These are phyloP conservation scores for Neoitamus cyanurus DNA, from an alignment of 2,888 invertebrate species.

Conservation along the genomic window DNA sequence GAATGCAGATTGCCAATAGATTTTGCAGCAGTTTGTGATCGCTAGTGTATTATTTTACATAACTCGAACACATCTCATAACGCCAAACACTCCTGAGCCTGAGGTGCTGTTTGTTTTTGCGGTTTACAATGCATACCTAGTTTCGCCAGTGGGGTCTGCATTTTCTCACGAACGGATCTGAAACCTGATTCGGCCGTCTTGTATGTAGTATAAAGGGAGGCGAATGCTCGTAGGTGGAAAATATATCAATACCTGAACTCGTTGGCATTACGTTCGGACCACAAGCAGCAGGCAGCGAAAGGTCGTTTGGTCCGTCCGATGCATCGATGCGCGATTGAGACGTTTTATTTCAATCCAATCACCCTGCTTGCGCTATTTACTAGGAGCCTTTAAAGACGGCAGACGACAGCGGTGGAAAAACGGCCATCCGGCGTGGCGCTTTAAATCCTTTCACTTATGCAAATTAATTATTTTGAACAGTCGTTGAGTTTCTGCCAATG, in stretches of 20 bases:
- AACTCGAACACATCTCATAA: background rate
- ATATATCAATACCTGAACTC: background rate
- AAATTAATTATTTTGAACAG: slow-evolving; percentile 5
- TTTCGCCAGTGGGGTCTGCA: background rate
- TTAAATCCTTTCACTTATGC: slow-evolving; percentile 33
- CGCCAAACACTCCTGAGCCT: background rate
- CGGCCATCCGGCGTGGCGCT: background rate
- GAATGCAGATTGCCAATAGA: no score
- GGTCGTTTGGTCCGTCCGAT: background rate
- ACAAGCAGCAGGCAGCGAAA: background rate
- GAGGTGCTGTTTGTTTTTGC: background rate
- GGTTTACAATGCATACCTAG: background rate
- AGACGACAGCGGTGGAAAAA: background rate
- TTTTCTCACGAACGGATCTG: background rate
- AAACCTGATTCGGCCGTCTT: background rate
- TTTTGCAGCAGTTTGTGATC: no score
- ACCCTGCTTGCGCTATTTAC: background rate
- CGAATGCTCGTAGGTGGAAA: background rate
- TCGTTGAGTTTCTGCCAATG: slow-evolving; percentile 4
- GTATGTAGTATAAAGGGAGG: background rate
- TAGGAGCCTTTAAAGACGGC: background rate
- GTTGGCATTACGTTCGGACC: background rate
- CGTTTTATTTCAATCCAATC: background rate
- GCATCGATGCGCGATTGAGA: background rate
- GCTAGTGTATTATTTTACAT: no score